Conservation (phyloP, 2,888 invertebrate genomes). For the Sipunculus nudus region DNA sequence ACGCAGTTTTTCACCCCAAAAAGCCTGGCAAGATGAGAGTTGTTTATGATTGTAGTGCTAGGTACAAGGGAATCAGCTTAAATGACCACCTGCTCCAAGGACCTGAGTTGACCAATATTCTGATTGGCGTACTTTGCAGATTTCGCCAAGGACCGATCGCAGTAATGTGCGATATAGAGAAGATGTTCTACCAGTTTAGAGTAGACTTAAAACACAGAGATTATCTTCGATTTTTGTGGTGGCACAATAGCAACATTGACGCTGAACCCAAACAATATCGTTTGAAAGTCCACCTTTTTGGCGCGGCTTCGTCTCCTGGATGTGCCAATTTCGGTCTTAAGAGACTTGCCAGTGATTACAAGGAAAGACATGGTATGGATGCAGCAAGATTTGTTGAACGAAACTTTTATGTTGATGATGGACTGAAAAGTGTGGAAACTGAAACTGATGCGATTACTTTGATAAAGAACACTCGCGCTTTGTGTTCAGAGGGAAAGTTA, state of each 20-base stretch:
- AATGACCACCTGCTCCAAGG: not conserved
- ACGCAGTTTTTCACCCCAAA: not conserved
- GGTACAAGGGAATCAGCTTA: not conserved
- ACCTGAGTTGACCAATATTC: not conserved
- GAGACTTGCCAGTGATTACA: not conserved
- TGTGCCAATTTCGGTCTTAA: conserved; percentile 7
- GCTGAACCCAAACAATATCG: not conserved
- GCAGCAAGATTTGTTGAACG: conserved; percentile 18
- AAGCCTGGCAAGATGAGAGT: not conserved
- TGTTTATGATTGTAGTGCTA: not conserved
- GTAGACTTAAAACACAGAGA: not conserved
- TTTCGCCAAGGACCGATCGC: not conserved
- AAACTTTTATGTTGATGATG: conserved; percentile 38
- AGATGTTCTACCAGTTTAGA: not conserved
- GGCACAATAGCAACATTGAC: not conserved
- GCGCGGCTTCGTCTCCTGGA: not conserved
- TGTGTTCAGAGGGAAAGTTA: conserved; percentile 7
- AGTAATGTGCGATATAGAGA: not conserved
- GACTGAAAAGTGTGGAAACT: conserved; percentile 12
- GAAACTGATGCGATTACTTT: conserved; percentile 2
- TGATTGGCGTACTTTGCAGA: not conserved
- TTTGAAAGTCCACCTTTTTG: not conserved
- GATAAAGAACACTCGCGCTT: not conserved
- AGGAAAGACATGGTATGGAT: too few species aligned
- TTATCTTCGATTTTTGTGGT: not conserved